phyloP scores from a whole-genome alignment of 2,113 vertebrate genomes.

The Passer domesticus region DNA sequence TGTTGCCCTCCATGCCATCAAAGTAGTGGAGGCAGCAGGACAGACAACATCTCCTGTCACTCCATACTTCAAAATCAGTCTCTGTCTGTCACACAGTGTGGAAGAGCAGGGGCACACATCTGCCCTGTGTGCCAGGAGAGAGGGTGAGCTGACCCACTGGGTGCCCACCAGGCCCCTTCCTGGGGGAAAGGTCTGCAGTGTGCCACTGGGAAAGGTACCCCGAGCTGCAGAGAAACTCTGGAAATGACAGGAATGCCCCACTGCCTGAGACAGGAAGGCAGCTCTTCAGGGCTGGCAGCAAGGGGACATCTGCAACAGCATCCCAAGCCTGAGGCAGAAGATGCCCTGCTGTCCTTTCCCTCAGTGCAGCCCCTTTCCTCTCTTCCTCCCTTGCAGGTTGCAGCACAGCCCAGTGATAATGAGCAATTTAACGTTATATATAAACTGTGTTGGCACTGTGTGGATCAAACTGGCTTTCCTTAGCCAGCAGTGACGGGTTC shows the following conservation, averaged over 20 bases:
- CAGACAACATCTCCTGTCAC: background rate
- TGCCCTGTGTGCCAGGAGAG: background rate
- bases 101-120: background rate
- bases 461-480: background rate
- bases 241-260: background rate
- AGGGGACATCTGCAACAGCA: background rate
- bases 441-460: background rate
- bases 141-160: accelerated
- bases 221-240: background rate
- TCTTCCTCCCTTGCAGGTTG: background rate
- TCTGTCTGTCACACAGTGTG: background rate
- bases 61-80: background rate
- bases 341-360: background rate
- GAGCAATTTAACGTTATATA: background rate
- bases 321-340: background rate
- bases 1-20: background rate
- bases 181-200: background rate
- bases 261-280: background rate
- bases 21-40: background rate
- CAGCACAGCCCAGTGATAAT: background rate
- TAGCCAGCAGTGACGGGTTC: background rate
- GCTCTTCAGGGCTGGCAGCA: background rate
- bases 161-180: background rate
- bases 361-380: background rate
- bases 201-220: background rate